Percentiles rank a stretch among this genome's conserved stretches.
These are phyloP conservation scores for Cephonodes hylas DNA, from an alignment of 2,888 invertebrate genomes.

Conservation along the genomic window DNA sequence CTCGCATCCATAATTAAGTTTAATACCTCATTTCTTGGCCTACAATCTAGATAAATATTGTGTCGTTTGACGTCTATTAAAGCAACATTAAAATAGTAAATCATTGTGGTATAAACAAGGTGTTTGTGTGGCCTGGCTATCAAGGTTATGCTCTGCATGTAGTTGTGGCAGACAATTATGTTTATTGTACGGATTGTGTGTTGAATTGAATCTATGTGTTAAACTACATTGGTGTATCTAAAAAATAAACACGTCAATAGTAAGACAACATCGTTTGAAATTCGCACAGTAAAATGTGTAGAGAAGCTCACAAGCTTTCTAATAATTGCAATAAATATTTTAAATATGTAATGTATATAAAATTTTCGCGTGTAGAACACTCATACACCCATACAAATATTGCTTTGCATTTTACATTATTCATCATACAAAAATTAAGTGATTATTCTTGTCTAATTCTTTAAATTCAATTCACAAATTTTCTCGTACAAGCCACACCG, in stretches of 20 bases:
- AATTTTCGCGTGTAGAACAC: too few species aligned
- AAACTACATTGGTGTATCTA: neutral
- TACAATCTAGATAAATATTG: constrained; percentile 78
- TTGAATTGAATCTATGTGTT: neutral
- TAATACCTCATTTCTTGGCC: constrained; percentile 76
- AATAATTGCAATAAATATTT: neutral
- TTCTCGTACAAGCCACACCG: too few species aligned
- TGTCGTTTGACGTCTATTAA: constrained; percentile 66
- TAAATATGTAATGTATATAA: too few species aligned
- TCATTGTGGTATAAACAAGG: constrained; percentile 39
- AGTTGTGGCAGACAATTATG: neutral
- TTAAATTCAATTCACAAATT: too few species aligned
- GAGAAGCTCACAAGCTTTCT: neutral
- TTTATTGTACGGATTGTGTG: neutral
- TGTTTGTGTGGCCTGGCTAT: constrained; percentile 16
- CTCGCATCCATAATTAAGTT: constrained; percentile 79
- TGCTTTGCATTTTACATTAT: too few species aligned
- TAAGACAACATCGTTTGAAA: constrained; percentile 4
- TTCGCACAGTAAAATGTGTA: neutral
- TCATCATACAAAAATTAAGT: too few species aligned
- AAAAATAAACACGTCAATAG: constrained; percentile 4
- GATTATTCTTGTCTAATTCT: too few species aligned
- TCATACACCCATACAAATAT: too few species aligned
- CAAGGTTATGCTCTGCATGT: constrained; percentile 21
- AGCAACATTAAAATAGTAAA: constrained; percentile 65